Conservation (phyloP, 2,113 vertebrate genomes). For the Prionailurus bengalensis region DNA sequence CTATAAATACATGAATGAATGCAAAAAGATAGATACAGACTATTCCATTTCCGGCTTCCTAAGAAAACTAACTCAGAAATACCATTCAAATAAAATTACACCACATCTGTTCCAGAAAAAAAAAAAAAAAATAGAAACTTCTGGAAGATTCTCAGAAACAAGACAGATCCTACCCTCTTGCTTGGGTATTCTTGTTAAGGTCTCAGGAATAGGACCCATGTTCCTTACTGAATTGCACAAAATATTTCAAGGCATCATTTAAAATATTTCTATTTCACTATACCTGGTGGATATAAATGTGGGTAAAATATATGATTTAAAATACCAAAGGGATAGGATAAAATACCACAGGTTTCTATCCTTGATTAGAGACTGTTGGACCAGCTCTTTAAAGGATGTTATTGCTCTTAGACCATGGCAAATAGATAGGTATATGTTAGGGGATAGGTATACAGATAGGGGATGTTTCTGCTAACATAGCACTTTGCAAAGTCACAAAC, state of each 20-base stretch:
- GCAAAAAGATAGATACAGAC: background rate
- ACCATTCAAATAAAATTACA: conserved; percentile 45
- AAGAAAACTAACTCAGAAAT: background rate
- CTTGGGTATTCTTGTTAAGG: background rate
- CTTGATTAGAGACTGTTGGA: background rate
- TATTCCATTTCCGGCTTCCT: background rate
- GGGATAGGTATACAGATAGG: no score
- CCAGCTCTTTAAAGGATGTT: background rate
- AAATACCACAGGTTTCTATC: background rate
- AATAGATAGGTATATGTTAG: background rate
- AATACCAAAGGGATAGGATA: background rate
- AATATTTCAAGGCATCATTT: background rate
- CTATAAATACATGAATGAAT: background rate
- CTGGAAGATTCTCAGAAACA: background rate
- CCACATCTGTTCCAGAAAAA: background rate
- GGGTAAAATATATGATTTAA: background rate
- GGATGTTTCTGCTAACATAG: background rate
- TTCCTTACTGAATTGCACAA: background rate
- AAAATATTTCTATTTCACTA: background rate
- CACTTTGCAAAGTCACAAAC: background rate
- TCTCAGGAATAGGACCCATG: background rate
- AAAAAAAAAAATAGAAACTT: background rate
- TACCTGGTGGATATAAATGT: background rate
- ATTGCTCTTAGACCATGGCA: background rate
- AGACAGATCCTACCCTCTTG: background rate